Evolutionary conservation across 1,140 invertebrate species (phyloP), one percentile per base, ranked within the genome.

Genomic region (Brachionus koreanus): DNA sequence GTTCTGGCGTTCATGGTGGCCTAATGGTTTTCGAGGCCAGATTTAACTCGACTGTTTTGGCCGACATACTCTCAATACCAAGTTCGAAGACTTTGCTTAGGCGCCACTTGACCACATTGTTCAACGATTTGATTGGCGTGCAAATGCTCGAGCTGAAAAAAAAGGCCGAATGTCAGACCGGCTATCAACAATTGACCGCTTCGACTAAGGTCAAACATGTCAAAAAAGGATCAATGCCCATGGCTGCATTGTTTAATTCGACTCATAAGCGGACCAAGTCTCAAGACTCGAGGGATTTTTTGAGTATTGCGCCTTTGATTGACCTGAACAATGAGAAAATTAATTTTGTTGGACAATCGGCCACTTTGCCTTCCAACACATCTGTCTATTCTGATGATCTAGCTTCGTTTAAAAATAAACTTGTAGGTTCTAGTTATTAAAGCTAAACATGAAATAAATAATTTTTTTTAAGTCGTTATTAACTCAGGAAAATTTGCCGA

Each of bases 1-100:
- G 97, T 2, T 90, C 90, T 52, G 93, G 93, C 74, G 95, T 98
- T 0, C 95, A 98, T 87, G 95, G 95, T 46, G 95, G 94, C 39
- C 86, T 98, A 13, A 94, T 98, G 85, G 88, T 89, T 13, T 91
- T 95, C 84, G 98, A 99, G 88, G 91, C 92, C 2, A 91, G 94
- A 42, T 99, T 99, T 86, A 98, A 93, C 57, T 94, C 95, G 0
- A 96, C 98, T 86, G 89, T 98, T 35, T 88, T 99, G 77, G 96
- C 97, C 1, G 93, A 95, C 43, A 87, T 99, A 67, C 90, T 99
- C 1, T 96, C 95, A 83, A 99, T 99, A 86, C 95, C 97, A 39
- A 91, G 93, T 0, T 93, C 92, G 83, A 99, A 98, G 89, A 98
- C 96, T 0, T 88, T 99, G 33, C 89, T 99, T 12, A 89, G 97